Base-by-base conservation (phyloP, 2,797 vertebrate genomes). In the Aphelocoma californica region DNA sequence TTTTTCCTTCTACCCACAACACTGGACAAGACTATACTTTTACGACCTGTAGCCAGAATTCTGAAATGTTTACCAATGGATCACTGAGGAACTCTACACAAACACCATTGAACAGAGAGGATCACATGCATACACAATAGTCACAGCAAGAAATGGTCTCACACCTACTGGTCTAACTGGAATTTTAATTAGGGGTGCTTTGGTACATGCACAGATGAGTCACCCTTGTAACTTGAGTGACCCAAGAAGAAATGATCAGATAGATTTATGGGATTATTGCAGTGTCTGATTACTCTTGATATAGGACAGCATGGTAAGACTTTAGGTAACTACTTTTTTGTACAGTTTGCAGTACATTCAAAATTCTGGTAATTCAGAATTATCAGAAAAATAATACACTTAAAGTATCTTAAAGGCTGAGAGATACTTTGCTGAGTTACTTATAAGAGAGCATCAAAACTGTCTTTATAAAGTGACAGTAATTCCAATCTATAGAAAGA, bases 401-500 rank as follows among this genome's bases (percentile, higher is more conserved):
- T 70, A 14, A 66, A 66, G 48, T 32, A 44, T 36, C 26, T 86
- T 72, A 72, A 79, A 17, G 19, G 44, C 54, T 45, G 54, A 90
- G 47, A 85, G 32, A 78, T 25, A 71, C 51, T 94, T 83, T 73
- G 40, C 77, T 86, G 31, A 56, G 58, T 45, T 88, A 48, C 73
- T 77, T 66, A 12, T 4, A 92, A 20, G 47, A 62, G 29, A 90
- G 54, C 48, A 47, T 81, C 82, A 88, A 86, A 96, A 69, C 51
- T 80, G n/a, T 48, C 62, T 75, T 88, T 83, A 78, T 36, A 58
- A 88, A 66, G 19, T 66, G 81, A 80, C 48, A 77, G 34, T 64
- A 96, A 92, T 86, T 88, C 65, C 12, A 81, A 18, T 54, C 65
- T 86, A 40, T 10, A 24, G 85, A 92, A 83, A 62, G 42, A 45